Evolutionary conservation across 35 echinoderm and acorn worm species (phyloP).

Genomic region (Strongylocentrotus purpuratus): DNA sequence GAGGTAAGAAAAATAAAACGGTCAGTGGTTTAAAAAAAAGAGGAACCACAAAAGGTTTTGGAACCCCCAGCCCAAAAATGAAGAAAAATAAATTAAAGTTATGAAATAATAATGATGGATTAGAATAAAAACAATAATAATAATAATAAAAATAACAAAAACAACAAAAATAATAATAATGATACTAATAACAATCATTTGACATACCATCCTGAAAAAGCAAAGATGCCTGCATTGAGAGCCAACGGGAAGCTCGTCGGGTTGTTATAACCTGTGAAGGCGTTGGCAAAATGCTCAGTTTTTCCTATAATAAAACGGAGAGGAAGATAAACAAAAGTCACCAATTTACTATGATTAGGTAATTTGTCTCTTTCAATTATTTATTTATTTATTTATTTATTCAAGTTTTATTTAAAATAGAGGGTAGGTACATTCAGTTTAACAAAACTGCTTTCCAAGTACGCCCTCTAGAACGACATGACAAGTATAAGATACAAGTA

Average conservation of each 20-base stretch:
- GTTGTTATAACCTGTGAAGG: neutral
- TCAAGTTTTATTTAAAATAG: too few relatives aligned
- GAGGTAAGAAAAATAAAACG: too few relatives aligned
- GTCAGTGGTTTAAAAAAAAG: too few relatives aligned
- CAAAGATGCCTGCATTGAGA: slow-evolving; percentile 54
- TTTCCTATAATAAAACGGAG: neutral
- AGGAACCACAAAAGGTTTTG: too few relatives aligned
- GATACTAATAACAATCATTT: too few relatives aligned
- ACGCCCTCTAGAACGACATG: too few relatives aligned
- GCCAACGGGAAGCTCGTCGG: slow-evolving; percentile 44
- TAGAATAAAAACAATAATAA: neutral
- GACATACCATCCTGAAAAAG: slow-evolving; percentile 58
- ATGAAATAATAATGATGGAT: neutral
- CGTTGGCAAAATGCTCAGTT: slow-evolving; percentile 22
- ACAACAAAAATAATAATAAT: too few relatives aligned
- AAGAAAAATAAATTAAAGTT: neutral
- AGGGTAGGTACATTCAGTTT: too few relatives aligned
- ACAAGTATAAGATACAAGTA: too few relatives aligned
- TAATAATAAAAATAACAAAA: neutral
- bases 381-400: too few relatives aligned
- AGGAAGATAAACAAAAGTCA: neutral
- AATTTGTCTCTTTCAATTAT: neutral
- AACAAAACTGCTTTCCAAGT: too few relatives aligned
- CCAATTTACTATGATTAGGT: neutral
- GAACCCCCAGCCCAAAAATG: neutral